Evolutionary conservation across 2,113 vertebrate species (phyloP).

Genomic region (Cromileptes altivelis): DNA sequence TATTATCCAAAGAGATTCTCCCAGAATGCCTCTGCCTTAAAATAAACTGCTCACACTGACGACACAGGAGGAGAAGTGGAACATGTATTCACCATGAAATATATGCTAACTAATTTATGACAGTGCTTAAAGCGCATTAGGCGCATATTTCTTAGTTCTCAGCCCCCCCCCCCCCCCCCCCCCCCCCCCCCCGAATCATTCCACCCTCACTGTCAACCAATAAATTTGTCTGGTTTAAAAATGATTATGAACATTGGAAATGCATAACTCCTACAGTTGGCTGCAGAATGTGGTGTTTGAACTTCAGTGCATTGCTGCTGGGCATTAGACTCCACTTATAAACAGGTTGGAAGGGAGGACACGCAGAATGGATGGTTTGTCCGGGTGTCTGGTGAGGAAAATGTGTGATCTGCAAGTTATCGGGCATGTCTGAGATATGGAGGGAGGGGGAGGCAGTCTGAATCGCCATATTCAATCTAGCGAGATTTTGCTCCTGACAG

Average conservation of each 20-base stretch:
- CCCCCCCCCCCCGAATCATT: neutral
- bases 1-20: constrained; percentile 40
- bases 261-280: constrained; percentile 37
- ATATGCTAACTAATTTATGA: constrained; percentile 67
- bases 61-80: constrained; percentile 9
- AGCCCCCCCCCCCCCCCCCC: too few species aligned
- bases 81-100: constrained; percentile 54
- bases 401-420: constrained; percentile 67
- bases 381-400: constrained; percentile 51
- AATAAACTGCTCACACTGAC: constrained; percentile 37
- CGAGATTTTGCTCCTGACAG: constrained; percentile 59
- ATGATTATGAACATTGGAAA: constrained; percentile 50
- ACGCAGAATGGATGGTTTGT: constrained; percentile 62
- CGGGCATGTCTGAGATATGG: constrained; percentile 32
- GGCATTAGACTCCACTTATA: constrained; percentile 15
- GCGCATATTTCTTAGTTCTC: constrained; percentile 36
- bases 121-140: constrained; percentile 61
- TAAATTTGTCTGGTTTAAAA: constrained; percentile 59
- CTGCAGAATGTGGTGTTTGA: constrained; percentile 27
- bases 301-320: constrained; percentile 20
- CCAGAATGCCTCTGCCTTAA: constrained; percentile 37
- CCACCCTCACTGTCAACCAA: constrained; percentile 21
- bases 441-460: constrained; percentile 34
- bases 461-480: constrained; percentile 57
- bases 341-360: constrained; percentile 36